A percentile compares a stretch with the other conserved stretches of the same genome.
Conservation (phyloP, 2,797 vertebrate species). For the Malurus leucopterus region DNA sequence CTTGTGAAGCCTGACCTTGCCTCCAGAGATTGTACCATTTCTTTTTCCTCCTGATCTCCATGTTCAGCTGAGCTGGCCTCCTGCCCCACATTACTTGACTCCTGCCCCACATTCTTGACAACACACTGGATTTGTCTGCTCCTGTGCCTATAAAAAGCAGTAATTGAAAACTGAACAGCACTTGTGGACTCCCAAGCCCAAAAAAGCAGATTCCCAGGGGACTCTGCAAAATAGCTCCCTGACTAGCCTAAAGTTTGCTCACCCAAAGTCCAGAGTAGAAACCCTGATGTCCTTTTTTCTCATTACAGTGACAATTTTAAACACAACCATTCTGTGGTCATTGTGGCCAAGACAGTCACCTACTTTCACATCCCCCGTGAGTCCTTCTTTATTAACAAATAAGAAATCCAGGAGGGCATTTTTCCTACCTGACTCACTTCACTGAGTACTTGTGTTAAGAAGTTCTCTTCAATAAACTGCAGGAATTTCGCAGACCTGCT, state of each 20-base stretch:
- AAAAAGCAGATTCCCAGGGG: neutral
- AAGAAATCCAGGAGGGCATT: neutral
- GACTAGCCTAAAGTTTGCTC: neutral
- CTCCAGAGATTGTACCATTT: neutral
- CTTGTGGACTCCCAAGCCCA: neutral
- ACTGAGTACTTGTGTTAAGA: neutral
- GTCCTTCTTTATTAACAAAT: neutral
- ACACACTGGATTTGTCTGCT: neutral
- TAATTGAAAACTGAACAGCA: neutral
- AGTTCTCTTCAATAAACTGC: neutral
- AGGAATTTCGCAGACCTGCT: neutral
- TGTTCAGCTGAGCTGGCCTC: neutral
- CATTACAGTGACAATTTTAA: neutral
- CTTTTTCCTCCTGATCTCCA: neutral
- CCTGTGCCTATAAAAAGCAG: neutral
- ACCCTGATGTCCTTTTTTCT: neutral
- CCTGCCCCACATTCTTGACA: accelerated
- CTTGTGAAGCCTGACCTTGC: neutral
- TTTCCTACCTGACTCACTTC: neutral
- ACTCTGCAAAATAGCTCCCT: neutral
- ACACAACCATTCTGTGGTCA: neutral
- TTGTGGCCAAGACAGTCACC: neutral
- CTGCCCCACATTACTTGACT: accelerated
- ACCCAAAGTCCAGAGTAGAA: neutral
- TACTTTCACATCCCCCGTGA: neutral